Percentiles rank a stretch among this genome's conserved stretches.
These are phyloP conservation scores for Bubo scandiacus DNA, from an alignment of 2,113 vertebrate species.

Conservation along the genomic window DNA sequence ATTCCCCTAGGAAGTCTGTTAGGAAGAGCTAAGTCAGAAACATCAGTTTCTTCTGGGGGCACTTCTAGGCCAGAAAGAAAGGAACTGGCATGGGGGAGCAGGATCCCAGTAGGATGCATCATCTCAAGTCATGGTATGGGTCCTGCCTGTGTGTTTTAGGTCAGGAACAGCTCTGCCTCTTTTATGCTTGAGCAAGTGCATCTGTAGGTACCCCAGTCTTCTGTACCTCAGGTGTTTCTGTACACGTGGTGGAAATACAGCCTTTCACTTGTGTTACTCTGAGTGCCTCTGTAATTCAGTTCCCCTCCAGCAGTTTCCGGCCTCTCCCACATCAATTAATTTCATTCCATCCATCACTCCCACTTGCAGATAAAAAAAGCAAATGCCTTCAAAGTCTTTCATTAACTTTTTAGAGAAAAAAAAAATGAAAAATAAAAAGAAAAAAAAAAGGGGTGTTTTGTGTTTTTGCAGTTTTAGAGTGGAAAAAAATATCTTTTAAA, in stretches of 20 bases:
- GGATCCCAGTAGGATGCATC: not conserved
- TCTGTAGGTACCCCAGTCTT: not conserved
- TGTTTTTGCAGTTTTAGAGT: not conserved
- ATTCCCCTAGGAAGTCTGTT: not conserved
- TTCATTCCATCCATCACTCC: not conserved
- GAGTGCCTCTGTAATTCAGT: not conserved
- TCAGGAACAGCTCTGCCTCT: not conserved
- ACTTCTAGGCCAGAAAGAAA: not conserved
- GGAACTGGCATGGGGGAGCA: not conserved
- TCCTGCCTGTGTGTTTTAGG: not conserved
- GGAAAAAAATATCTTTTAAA: not conserved
- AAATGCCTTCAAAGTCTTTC: not conserved
- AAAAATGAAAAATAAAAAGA: not conserved
- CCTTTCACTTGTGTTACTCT: not conserved
- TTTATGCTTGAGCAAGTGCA: not conserved
- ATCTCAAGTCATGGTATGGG: not conserved
- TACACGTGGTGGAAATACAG: rapidly evolving
- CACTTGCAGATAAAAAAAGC: not conserved
- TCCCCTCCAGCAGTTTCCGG: not conserved
- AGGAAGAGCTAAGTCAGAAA: not conserved
- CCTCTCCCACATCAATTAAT: not conserved
- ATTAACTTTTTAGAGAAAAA: not conserved
- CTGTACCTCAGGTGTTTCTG: not conserved
- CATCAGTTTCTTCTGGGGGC: not conserved
- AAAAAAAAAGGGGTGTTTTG: not conserved